Base-by-base conservation (phyloP, 2,113 vertebrate species). In the Erinaceus europaeus region DNA sequence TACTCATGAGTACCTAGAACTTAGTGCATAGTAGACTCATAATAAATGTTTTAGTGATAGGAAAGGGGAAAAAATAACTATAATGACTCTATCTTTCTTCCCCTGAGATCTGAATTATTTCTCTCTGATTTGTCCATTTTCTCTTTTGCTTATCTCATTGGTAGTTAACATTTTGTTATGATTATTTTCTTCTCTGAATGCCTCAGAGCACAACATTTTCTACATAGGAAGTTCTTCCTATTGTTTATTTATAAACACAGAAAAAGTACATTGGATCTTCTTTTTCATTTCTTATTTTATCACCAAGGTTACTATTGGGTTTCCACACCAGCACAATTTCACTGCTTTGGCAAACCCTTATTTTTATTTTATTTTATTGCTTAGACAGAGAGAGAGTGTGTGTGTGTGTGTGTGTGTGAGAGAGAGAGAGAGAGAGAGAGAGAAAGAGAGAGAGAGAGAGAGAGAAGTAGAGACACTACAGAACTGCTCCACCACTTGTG, bases 21-120 rank as follows among this genome's bases (percentile, higher is more conserved):
- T 36, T 64, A 21, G 10, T 1, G 23, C 1, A 1, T 15, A 0
- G 0, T 23, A 6, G 0, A 21, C 9, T 27, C 62, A 0, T 1
- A 0, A 27, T 21, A 68, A 68, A 68, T 9, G 34, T 0, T 21
- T 3, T 5, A 32, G 21, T 1, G 29, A 5, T 32, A 4, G 44
- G 3, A 64, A 61, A 9, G 25, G 12, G 6, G 57, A 79, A 3
- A 4, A 82, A 27, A 18, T 0, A 32, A 12, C 55, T 4, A 4
- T 34, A 3, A 12, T 10, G 17, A 6, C 9, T 50, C 62, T 53
- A 59, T 4, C 7, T 67, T 77, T 68, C 59, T 38, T 82, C 29
- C 4, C 34, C 3, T 29, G 1, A 72, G 4, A 44, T 20, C 55
- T 29, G 2, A 0, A 27, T 90, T 57, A 13, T 4, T 68, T 84